Percentiles rank a stretch among this genome's conserved stretches.
Conservation (phyloP, 2,888 invertebrate species). For the Drosophila atroscutellata region DNA sequence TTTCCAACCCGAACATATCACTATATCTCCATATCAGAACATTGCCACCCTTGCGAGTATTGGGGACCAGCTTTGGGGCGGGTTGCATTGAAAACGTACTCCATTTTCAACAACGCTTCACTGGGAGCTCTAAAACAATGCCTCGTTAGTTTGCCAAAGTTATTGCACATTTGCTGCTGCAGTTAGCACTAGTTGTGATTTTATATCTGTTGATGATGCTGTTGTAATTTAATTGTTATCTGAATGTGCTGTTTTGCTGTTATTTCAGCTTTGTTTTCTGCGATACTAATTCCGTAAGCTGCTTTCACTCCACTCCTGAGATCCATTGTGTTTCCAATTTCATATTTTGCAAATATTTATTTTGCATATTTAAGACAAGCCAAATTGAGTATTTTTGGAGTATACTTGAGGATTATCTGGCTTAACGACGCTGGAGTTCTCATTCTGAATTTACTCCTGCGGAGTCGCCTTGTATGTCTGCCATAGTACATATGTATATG, state of each 20-base stretch:
- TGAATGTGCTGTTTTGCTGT: slow-evolving; percentile 25
- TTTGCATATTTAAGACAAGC: neutral
- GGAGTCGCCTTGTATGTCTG: neutral
- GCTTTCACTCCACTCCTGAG: neutral
- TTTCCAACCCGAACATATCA: neutral
- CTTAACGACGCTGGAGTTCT: neutral
- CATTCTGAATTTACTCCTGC: too few relatives aligned
- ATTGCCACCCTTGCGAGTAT: slow-evolving; percentile 12
- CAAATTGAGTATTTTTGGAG: neutral
- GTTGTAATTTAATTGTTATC: slow-evolving; percentile 64
- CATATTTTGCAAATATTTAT: slow-evolving; percentile 1
- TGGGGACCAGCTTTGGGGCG: neutral
- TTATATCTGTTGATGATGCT: slow-evolving; percentile 14
- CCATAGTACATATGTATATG: neutral
- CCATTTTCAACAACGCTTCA: slow-evolving; percentile 46
- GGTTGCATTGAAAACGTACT: slow-evolving; percentile 58
- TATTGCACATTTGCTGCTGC: slow-evolving; percentile 68
- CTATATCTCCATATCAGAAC: slow-evolving; percentile 36
- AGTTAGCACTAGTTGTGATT: slow-evolving; percentile 62
- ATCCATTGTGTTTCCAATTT: neutral
- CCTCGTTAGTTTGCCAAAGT: slow-evolving; percentile 51
- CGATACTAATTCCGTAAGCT: slow-evolving; percentile 3
- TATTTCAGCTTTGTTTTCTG: slow-evolving; percentile 14
- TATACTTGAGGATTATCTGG: neutral
- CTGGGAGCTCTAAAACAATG: slow-evolving; percentile 57